Base-by-base conservation (phyloP, 2,797 vertebrate species). In the Leptoclinus maculatus region DNA sequence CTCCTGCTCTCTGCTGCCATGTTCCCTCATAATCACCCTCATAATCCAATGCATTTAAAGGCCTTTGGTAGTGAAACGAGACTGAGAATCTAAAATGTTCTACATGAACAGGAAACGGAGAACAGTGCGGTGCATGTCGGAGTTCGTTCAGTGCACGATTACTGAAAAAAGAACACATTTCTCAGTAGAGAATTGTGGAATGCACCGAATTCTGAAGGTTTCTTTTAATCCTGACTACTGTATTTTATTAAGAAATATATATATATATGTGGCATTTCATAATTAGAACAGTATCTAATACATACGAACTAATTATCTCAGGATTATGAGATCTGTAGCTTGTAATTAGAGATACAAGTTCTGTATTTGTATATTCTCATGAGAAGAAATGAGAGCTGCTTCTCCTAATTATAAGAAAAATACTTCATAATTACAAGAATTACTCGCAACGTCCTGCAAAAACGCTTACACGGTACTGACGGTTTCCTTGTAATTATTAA, bases 1-100 rank as follows among this genome's bases (percentile, higher is more conserved):
- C 45, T 51, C 17, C 69, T 63, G 49, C 45, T 64, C n/a, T n/a
- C 23, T n/a, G 45, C 32, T 38, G 45, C 58, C 34, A 63, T 41
- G 12, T 60, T 60, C 25, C 36, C 32, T 21, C 51, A 47, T 12
- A 6, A 60, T 23, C 51, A 19, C 16, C 36, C n/a, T 13, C 32
- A 34, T 23, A 19, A 65, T 65, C 9, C 6, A 25, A 16, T 38
- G 27, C 3, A 66, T 58, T 21, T 57, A n/a, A 45, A 36, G 36
- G 21, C 19, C 11, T 45, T 51, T 49, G 47, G 23, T 23, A 23
- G 47, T 51, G 5, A 51, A 51, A 51, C 12, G 47, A 51, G 47
- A n/a, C 4, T n/a, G 21, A 45, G 43, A 45, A 45, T 49, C 21
- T n/a, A n/a, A n/a, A n/a, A n/a, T n/a, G 45, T 49, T 21, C 47